Conservation (phyloP, 2,797 vertebrate species). For the Tarsius wallacei region DNA sequence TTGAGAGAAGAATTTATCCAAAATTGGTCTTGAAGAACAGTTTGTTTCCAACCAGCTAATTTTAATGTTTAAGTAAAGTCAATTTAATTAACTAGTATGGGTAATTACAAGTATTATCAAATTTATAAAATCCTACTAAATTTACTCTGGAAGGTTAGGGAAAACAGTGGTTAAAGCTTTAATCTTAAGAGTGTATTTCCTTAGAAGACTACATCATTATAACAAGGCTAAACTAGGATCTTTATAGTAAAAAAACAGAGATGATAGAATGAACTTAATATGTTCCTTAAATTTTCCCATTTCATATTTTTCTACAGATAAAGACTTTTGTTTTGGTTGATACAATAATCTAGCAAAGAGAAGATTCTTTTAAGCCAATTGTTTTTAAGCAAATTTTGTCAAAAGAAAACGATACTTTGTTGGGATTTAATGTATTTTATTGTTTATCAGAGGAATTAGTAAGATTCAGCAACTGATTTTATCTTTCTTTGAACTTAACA, state of each 20-base stretch:
- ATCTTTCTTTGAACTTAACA: background rate
- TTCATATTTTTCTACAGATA: background rate
- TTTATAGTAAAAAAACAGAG: slow-evolving; percentile 29
- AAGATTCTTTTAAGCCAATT: slow-evolving; percentile 28
- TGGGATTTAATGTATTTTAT: slow-evolving; percentile 35
- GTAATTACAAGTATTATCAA: slow-evolving; percentile 43
- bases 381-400: slow-evolving; percentile 34
- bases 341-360: background rate
- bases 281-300: background rate
- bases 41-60: background rate
- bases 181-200: slow-evolving; percentile 50
- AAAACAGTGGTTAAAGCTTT: slow-evolving; percentile 56
- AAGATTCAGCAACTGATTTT: slow-evolving; percentile 29
- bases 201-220: slow-evolving; percentile 51
- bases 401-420: slow-evolving; percentile 10
- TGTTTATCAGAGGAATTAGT: background rate
- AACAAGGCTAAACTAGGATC: slow-evolving; percentile 36
- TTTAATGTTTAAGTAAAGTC: slow-evolving; percentile 61
- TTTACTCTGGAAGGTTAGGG: slow-evolving; percentile 46
- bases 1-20: slow-evolving; percentile 44
- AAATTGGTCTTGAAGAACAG: slow-evolving; percentile 15
- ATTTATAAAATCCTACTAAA: slow-evolving; percentile 60
- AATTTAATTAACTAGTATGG: slow-evolving; percentile 66
- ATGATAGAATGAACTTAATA: background rate
- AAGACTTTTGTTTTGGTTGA: background rate